Evolutionary conservation across 2,797 vertebrate genomes (phyloP), one percentile per base, ranked within the genome.

Genomic region (Cyprinodon diabolis): DNA sequence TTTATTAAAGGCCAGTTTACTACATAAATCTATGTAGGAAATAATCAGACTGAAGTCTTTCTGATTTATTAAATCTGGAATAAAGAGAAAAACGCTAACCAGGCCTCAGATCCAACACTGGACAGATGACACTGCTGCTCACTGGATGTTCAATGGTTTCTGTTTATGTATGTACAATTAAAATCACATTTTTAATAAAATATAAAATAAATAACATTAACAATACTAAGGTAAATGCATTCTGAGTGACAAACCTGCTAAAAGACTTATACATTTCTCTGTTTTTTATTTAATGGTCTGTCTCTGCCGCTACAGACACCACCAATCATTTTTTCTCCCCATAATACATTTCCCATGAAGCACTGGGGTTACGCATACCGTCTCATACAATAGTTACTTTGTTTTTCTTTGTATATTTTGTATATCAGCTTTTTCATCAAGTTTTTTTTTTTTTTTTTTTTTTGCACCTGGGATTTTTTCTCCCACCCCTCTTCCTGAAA

Each of bases 121-220:
- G 71, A 84, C 72, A 89, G 75, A 84, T 1, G 15, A 85, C 52
- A 52, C 79, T 3, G 56, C 65, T 66, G 84, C 84, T 68, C 14
- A 6, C 71, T 78, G 80, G 82, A 83, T 89, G 75, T 88, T 92
- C 82, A 90, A 87, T 85, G 57, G 78, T 90, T 92, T 89, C 71
- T 57, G 66, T 94, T 92, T 92, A 92, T 90, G 84, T 92, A 86
- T 91, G 84, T 92, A 94, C 93, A 94, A 82, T 81, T 89, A 84
- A 89, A 90, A 90, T 94, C 89, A 93, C 92, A 93, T 87, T 93
- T 93, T 91, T 85, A 94, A 93, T 89, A 93, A 95, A 93, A 93
- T 90, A 88, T 79, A 88, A 95, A 95, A 95, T 95, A 95, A 95
- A 95, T 95, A 95, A 95, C 92, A 94, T 92, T 49, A 89, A 92